Percentiles rank a stretch among this genome's conserved stretches.
phyloP scores from a whole-genome alignment of 2,797 vertebrate species.

The Eulemur mongoz region DNA sequence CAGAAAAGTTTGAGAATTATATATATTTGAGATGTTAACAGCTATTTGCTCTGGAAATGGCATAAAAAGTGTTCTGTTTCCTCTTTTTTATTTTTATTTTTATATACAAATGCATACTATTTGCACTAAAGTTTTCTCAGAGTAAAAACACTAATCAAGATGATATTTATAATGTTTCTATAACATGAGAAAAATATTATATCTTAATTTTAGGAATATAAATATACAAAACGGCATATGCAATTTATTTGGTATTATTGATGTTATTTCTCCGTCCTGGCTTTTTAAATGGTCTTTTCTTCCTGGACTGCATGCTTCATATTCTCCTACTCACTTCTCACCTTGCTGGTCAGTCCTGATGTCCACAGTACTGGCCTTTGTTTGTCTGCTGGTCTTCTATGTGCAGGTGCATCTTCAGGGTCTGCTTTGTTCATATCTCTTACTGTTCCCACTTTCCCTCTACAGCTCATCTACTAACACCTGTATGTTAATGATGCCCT shows the following conservation, averaged over 20 bases:
- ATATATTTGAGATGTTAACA: background rate
- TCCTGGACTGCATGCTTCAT: accelerated
- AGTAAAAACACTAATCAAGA: background rate
- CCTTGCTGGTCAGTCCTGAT: background rate
- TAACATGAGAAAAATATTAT: background rate
- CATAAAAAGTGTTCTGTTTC: background rate
- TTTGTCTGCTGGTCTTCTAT: accelerated
- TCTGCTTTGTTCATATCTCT: background rate
- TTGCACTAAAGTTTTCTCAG: background rate
- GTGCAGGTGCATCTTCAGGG: background rate
- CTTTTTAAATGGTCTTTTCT: background rate
- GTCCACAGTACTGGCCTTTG: no score
- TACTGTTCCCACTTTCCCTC: no score
- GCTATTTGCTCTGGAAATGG: background rate
- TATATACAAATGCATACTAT: background rate
- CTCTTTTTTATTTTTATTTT: background rate
- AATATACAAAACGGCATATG: background rate
- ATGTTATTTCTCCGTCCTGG: background rate
- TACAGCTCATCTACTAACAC: background rate
- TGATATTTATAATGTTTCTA: background rate
- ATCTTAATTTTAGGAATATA: background rate
- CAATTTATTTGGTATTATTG: background rate
- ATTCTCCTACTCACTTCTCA: background rate
- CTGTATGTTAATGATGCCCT: background rate
- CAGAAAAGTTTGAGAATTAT: background rate